Evolutionary conservation across 2,113 vertebrate species (phyloP), one percentile per base, ranked within the genome.

Genomic region (Centropus unirufus): DNA sequence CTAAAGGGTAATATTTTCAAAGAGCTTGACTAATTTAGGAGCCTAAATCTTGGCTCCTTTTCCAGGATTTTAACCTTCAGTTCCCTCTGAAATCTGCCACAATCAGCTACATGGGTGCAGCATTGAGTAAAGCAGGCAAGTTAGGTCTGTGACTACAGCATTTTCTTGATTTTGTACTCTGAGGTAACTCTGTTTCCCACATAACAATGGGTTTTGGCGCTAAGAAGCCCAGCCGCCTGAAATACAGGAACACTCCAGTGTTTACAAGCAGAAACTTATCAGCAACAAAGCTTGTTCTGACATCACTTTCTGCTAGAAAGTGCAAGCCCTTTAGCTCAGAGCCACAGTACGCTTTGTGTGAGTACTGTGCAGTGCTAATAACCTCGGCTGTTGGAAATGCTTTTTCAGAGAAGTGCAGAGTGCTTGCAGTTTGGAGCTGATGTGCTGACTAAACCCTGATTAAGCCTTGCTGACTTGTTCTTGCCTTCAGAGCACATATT

Each of bases 1-100:
- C 57, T 63, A 91, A 79, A 24, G 57, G 27, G 26, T 83, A 83
- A 44, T 88, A 86, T 94, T 94, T 96, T 74, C 67, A 67, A 90
- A 92, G 72, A 61, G 59, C 30, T 30, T 68, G 61, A 67, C 51
- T 88, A 72, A 89, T 89, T 94, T 68, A 83, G 75, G 55, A 92
- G 44, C 40, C 44, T 76, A 63, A 27, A 36, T 81, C n/a, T 92
- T 70, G 66, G 54, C 63, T 77, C 18, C 14, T 76, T 54, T 83
- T 49, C 15, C 67, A 90, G 67, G n/a, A 83, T 68, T 63, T 78
- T 72, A 58, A 87, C 39, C 62, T 61, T 62, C 7, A 1, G 11
- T 72, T 81, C 70, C n/a, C 64, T 70, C 69, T 87, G 80, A 84
- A 93, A 73, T 82, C 11, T 63, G 26, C 57, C 86, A 84, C 34